A percentile compares a stretch with the other conserved stretches of the same genome.
phyloP scores from a whole-genome alignment of 2,113 vertebrate genomes.

The Zosterops hypoxanthus region DNA sequence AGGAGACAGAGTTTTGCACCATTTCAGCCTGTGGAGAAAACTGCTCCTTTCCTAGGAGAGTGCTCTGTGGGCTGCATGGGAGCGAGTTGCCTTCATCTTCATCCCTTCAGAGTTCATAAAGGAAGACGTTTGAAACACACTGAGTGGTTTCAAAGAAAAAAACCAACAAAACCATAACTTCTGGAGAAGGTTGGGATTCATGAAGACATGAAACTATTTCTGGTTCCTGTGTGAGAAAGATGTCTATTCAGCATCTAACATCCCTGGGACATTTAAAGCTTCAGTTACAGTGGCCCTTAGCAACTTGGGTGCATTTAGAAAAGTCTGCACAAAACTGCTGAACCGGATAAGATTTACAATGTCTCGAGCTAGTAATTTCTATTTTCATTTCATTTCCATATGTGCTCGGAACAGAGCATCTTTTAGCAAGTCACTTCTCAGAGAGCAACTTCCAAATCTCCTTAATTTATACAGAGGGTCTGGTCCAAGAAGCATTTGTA shows the following conservation, averaged over 20 bases:
- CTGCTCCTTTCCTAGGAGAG: background rate
- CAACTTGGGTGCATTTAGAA: background rate
- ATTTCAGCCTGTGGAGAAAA: background rate
- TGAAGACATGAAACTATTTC: background rate
- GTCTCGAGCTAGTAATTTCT: slow-evolving; percentile 1
- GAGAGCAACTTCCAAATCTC: slow-evolving; percentile 12
- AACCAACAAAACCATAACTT: background rate
- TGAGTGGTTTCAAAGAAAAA: background rate
- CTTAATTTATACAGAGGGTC: slow-evolving; percentile 22
- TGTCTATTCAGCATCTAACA: background rate
- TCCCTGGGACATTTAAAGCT: background rate
- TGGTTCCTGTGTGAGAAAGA: background rate
- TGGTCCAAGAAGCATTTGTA: slow-evolving; percentile 39
- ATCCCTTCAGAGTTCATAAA: background rate
- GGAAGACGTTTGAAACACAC: background rate
- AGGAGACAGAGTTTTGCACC: background rate
- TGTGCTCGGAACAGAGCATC: slow-evolving; percentile 5
- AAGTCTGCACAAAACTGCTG: background rate
- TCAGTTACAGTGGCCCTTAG: background rate
- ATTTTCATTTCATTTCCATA: slow-evolving; percentile 56
- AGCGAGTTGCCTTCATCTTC: background rate
- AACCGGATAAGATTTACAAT: background rate
- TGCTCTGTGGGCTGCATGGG: background rate
- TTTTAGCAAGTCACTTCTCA: slow-evolving; percentile 30
- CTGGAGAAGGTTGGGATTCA: background rate